Percentiles rank a stretch among this genome's conserved stretches.
These are phyloP conservation scores for Spinus olivaceus DNA, from an alignment of 2,797 vertebrate genomes.

Conservation along the genomic window DNA sequence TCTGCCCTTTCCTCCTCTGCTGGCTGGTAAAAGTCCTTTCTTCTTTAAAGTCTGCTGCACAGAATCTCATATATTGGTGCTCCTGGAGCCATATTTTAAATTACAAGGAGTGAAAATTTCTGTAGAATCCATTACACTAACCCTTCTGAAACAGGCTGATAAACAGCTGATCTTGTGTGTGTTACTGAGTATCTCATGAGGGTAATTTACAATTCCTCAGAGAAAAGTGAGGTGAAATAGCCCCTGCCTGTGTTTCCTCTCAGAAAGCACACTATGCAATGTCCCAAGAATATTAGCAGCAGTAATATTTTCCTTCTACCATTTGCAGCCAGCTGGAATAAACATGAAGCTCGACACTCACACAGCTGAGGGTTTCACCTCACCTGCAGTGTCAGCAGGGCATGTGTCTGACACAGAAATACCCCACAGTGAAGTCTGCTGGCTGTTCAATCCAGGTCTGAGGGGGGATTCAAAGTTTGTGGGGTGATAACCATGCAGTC, in stretches of 20 bases:
- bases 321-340: not conserved
- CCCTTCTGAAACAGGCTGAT: slow-evolving; percentile 2
- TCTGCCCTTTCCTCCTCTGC: not conserved
- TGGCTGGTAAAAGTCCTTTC: not conserved
- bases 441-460: not conserved
- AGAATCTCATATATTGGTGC: not conserved
- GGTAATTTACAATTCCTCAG: not conserved
- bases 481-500: not conserved
- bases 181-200: slow-evolving; percentile 26
- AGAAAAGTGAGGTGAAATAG: slow-evolving; percentile 15
- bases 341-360: not conserved
- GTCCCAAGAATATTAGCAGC: not conserved
- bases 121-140: slow-evolving; percentile 41
- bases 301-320: not conserved
- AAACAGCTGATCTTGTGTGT: slow-evolving; percentile 8
- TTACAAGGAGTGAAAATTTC: slow-evolving; percentile 40
- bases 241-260: slow-evolving; percentile 2
- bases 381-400: not conserved
- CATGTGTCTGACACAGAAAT: not conserved
- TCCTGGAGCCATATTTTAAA: not conserved
- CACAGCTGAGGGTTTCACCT: not conserved
- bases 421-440: not conserved
- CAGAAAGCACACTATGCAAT: not conserved
- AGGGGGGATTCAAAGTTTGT: fast-evolving
- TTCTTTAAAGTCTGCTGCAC: not conserved